These are phyloP conservation scores for Disparrhopalites patrizii DNA, from an alignment of 2,888 invertebrate genomes.

Conservation along the genomic window DNA sequence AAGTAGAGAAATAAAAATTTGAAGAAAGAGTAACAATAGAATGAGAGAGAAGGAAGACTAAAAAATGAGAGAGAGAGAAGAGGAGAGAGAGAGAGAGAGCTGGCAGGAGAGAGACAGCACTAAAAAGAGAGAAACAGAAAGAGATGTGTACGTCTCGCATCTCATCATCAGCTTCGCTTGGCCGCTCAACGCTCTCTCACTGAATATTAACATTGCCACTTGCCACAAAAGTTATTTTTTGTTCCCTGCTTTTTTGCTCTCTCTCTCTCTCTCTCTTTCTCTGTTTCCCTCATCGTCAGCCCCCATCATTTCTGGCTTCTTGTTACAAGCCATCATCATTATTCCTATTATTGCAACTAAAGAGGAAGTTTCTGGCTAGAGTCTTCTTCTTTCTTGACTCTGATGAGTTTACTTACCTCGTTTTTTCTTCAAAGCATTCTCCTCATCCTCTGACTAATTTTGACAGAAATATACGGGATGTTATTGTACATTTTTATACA, in stretches of 20 bases:
- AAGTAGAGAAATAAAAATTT: too few species aligned
- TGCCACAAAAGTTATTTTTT: neutral
- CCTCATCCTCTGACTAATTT: too few species aligned
- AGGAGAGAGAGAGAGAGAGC: too few species aligned
- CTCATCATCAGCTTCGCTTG: conserved; percentile 29
- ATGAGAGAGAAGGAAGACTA: too few species aligned
- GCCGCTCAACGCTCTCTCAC: conserved; percentile 39
- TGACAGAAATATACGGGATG: too few species aligned
- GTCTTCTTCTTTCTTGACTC: neutral
- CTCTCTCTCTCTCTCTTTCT: neutral
- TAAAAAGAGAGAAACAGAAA: too few species aligned
- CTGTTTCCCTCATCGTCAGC: neutral
- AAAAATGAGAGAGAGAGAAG: too few species aligned
- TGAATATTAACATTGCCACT: conserved; percentile 23
- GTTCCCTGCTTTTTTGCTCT: neutral
- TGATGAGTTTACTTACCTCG: conserved; percentile 3
- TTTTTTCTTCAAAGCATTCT: too few species aligned
- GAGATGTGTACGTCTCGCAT: conserved; percentile 9
- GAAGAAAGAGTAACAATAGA: too few species aligned
- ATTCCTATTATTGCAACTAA: conserved; percentile 1
- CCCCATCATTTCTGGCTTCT: too few species aligned
- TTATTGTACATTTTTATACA: too few species aligned
- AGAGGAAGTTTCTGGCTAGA: conserved; percentile 4
- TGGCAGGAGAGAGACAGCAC: too few species aligned
- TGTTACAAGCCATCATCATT: neutral